Percentiles rank a stretch among this genome's conserved stretches.
phyloP scores from a whole-genome alignment of 2,113 vertebrate genomes.

The Oenanthe melanoleuca region DNA sequence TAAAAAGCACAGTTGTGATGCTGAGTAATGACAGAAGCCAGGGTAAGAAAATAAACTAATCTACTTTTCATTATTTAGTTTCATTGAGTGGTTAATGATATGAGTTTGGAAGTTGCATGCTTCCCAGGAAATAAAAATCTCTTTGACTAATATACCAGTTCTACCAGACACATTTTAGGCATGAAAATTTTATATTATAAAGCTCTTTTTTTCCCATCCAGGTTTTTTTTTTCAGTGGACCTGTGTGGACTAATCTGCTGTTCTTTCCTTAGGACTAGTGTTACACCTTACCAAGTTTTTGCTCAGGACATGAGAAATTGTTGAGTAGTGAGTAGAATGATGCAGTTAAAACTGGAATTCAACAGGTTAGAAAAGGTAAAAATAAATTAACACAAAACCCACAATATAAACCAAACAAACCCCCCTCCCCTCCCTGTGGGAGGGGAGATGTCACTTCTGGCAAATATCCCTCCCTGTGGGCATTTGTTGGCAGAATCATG shows the following conservation, averaged over 20 bases:
- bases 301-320: not conserved
- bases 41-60: not conserved
- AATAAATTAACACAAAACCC: not conserved
- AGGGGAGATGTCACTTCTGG: not conserved
- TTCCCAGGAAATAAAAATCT: not conserved
- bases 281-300: not conserved
- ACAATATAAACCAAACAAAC: not conserved
- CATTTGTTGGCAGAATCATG: not conserved
- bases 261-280: not conserved
- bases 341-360: not conserved
- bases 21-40: not conserved
- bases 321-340: not conserved
- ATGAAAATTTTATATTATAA: not conserved
- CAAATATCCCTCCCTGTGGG: not conserved
- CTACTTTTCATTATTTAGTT: not conserved
- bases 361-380: not conserved
- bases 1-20: not conserved
- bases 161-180: not conserved
- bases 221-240: not conserved
- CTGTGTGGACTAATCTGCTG: accelerated
- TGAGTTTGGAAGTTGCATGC: not conserved
- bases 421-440: too few species aligned
- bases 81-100: not conserved
- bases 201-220: not conserved
- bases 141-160: not conserved